A percentile compares a stretch with the other conserved stretches of the same genome.
phyloP scores from a whole-genome alignment of 2,113 vertebrate genomes.

The Xiphias gladius region DNA sequence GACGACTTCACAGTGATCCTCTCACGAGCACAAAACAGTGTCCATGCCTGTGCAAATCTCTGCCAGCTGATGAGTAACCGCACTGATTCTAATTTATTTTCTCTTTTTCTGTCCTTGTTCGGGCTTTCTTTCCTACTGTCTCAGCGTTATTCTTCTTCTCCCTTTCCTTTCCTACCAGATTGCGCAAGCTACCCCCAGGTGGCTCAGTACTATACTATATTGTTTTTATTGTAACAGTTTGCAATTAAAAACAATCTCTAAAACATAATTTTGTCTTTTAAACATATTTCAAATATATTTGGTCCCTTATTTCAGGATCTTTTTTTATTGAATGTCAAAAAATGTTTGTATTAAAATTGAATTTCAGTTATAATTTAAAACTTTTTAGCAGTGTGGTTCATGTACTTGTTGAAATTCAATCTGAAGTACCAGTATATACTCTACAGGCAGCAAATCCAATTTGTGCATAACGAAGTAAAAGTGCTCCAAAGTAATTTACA shows the following conservation, averaged over 20 bases:
- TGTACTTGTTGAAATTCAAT: conserved; percentile 29
- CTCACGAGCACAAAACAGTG: conserved; percentile 90
- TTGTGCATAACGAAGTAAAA: not conserved
- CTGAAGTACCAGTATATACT: not conserved
- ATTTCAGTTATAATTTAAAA: not conserved
- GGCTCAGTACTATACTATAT: conserved; percentile 9
- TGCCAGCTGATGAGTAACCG: conserved; percentile 86
- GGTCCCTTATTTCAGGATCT: not conserved
- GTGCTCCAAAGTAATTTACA: not conserved
- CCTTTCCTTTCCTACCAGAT: conserved; percentile 81
- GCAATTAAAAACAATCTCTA: not conserved
- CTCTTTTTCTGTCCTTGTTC: conserved; percentile 6
- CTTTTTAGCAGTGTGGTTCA: not conserved
- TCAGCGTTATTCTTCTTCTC: conserved; percentile 58
- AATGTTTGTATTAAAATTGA: not conserved
- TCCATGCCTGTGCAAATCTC: conserved; percentile 85
- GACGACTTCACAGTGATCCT: conserved; percentile 93
- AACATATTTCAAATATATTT: conserved; percentile 7
- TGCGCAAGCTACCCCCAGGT: conserved; percentile 76
- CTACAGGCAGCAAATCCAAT: not conserved
- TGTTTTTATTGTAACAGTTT: conserved; percentile 14
- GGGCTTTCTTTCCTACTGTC: conserved; percentile 4
- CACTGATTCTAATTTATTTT: conserved; percentile 10
- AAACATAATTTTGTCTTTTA: not conserved
- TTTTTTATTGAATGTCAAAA: not conserved